These are phyloP conservation scores for Phrynocephalus forsythii DNA, from an alignment of 2,797 vertebrate genomes.

Conservation along the genomic window DNA sequence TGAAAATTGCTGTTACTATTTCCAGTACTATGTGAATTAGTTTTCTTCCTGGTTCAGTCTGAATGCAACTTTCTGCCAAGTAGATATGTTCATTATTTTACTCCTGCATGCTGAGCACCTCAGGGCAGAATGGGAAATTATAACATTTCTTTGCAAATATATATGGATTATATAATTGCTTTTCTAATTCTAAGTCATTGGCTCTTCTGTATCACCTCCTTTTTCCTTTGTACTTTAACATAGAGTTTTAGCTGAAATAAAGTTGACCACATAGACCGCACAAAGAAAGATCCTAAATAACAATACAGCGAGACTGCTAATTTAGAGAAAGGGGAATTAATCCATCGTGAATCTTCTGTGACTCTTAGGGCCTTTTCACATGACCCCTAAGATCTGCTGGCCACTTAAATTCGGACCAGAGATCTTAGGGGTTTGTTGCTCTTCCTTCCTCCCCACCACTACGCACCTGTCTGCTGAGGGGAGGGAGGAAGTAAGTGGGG, in stretches of 20 bases:
- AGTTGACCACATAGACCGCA: background rate
- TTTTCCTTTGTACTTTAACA: background rate
- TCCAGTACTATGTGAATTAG: background rate
- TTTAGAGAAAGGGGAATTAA: background rate
- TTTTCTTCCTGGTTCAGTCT: background rate
- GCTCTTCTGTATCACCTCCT: constrained; percentile 26
- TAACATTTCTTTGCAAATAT: constrained; percentile 57
- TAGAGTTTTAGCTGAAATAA: constrained; percentile 8
- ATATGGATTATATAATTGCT: constrained; percentile 14
- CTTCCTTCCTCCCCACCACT: too few relatives aligned
- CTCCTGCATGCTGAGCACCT: constrained; percentile 16
- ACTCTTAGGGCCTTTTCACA: too few relatives aligned
- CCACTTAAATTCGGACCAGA: too few relatives aligned
- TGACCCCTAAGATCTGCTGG: too few relatives aligned
- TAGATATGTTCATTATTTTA: background rate
- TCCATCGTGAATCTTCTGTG: background rate
- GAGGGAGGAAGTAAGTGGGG: too few relatives aligned
- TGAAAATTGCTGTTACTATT: background rate
- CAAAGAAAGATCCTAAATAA: background rate
- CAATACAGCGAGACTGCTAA: background rate
- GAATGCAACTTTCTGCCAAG: background rate
- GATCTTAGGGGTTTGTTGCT: too few relatives aligned
- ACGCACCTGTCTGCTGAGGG: too few relatives aligned
- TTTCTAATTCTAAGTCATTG: constrained; percentile 45
- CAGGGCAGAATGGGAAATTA: constrained; percentile 29